These are phyloP conservation scores for Nomia melanderi DNA, from an alignment of 1,140 invertebrate species.

Conservation along the genomic window DNA sequence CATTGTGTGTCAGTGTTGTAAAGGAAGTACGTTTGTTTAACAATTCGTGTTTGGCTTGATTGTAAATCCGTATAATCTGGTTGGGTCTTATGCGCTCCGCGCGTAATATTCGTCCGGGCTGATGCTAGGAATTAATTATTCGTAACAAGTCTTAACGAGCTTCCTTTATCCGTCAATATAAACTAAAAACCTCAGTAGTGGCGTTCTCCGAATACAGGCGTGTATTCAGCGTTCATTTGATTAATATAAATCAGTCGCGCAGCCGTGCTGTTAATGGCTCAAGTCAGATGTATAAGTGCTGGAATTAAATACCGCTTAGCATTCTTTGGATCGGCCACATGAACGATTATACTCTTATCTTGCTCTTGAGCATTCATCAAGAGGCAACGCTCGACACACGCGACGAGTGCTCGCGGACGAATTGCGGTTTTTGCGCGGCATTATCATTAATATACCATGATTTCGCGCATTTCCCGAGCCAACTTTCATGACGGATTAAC, in stretches of 20 bases:
- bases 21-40: neutral
- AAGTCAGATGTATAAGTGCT: conserved; percentile 60
- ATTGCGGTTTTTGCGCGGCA: conserved; percentile 8
- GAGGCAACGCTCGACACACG: conserved; percentile 29
- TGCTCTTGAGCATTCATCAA: conserved; percentile 45
- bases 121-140: conserved; percentile 52
- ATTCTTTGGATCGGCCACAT: conserved; percentile 51
- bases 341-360: conserved; percentile 62
- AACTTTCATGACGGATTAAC: neutral
- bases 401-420: neutral
- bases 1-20: neutral
- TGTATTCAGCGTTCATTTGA: conserved; percentile 39
- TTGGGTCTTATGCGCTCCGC: neutral
- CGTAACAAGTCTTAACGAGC: conserved; percentile 38
- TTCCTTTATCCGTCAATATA: conserved; percentile 45
- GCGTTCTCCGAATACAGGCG: conserved; percentile 38
- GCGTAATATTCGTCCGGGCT: neutral
- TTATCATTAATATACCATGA: conserved; percentile 32
- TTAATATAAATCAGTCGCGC: conserved; percentile 62
- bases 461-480: neutral
- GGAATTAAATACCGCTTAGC: conserved; percentile 63
- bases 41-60: neutral
- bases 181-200: neutral
- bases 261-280: conserved; percentile 49
- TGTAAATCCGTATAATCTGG: conserved; percentile 3